These are phyloP conservation scores for Dicrurus megarhynchus DNA, from an alignment of 2,113 vertebrate species.

Conservation along the genomic window DNA sequence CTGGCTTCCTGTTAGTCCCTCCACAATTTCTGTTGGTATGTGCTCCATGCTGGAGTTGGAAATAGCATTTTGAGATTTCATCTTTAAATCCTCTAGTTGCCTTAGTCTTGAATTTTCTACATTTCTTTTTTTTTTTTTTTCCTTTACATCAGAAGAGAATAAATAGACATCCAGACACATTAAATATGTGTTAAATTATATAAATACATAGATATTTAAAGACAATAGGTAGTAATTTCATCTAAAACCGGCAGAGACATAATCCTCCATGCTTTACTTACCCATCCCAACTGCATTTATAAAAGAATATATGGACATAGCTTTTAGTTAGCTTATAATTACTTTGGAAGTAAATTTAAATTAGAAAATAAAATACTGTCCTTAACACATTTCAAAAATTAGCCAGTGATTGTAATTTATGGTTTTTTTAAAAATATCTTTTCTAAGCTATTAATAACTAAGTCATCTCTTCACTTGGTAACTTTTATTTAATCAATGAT, in stretches of 20 bases:
- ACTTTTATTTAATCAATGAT: not conserved
- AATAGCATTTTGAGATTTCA: not conserved
- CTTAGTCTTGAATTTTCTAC: not conserved
- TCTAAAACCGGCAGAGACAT: not conserved
- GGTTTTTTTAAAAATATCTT: not conserved
- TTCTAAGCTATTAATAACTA: not conserved
- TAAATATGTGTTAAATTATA: not conserved
- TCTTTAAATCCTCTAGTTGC: not conserved
- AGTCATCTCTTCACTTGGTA: not conserved
- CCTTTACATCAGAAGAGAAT: not conserved
- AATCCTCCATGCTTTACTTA: not conserved
- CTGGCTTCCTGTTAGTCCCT: not conserved
- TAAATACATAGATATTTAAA: not conserved
- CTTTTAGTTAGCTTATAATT: not conserved
- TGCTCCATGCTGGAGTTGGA: not conserved
- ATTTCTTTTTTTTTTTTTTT: not conserved
- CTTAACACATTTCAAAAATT: not conserved
- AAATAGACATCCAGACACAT: not conserved
- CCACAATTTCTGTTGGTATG: not conserved
- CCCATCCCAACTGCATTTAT: not conserved
- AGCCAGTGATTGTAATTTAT: not conserved
- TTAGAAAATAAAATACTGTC: not conserved
- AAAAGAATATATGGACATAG: not conserved
- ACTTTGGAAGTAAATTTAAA: not conserved
- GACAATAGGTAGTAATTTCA: not conserved